Percentiles rank a stretch among this genome's conserved stretches.
Evolutionary conservation across 1,140 invertebrate species (phyloP).

Genomic region (Heliconius nattereri): DNA sequence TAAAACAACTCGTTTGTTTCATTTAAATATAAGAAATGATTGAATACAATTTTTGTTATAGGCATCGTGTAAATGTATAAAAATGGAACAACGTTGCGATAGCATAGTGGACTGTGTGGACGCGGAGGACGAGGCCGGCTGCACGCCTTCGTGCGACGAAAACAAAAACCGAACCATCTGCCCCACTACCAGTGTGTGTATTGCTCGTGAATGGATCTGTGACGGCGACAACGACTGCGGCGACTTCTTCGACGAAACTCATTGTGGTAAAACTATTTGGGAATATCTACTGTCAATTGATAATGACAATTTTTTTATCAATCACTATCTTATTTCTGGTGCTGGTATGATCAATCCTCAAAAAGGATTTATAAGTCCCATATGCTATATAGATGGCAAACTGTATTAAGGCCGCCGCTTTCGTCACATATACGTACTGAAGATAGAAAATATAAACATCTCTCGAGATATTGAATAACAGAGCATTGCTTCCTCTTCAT

Average conservation of each 20-base stretch:
- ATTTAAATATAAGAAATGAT: not conserved
- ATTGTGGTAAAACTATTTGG: conserved; percentile 82
- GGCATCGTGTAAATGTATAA: conserved; percentile 84
- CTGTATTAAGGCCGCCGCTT: no score
- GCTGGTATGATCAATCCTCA: no score
- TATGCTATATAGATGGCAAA: no score
- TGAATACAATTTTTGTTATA: conserved; percentile 25
- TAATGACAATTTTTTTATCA: no score
- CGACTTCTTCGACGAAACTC: conserved; percentile 91
- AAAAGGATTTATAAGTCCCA: no score
- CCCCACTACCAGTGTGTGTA: conserved; percentile 87
- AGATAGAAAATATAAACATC: no score
- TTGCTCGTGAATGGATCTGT: conserved; percentile 89
- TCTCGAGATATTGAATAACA: no score
- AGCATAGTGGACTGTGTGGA: conserved; percentile 84
- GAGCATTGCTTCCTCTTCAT: no score
- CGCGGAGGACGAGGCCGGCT: conserved; percentile 86
- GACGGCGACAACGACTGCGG: conserved; percentile 90
- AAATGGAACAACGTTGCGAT: conserved; percentile 82
- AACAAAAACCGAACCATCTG: conserved; percentile 84
- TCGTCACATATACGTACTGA: no score
- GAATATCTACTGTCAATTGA: not conserved
- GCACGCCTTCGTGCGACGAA: conserved; percentile 83
- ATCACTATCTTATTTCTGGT: no score
- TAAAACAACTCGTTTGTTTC: not conserved